phyloP scores from a whole-genome alignment of 2,888 invertebrate genomes.

The Hipparchia semele region DNA sequence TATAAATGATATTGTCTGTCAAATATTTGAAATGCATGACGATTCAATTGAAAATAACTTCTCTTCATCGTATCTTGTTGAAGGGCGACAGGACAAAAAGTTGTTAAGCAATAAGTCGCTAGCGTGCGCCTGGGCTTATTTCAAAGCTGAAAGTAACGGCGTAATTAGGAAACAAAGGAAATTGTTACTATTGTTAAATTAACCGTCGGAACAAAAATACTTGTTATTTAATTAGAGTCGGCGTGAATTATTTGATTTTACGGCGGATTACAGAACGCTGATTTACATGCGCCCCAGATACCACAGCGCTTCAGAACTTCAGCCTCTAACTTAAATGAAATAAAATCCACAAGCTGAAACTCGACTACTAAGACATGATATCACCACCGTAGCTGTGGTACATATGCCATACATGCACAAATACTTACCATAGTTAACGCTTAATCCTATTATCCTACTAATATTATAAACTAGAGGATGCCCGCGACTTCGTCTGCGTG shows the following conservation, averaged over 20 bases:
- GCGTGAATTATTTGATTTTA: slow-evolving; percentile 21
- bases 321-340: neutral
- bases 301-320: neutral
- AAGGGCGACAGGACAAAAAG: neutral
- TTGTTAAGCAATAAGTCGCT: neutral
- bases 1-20: too few relatives aligned
- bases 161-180: slow-evolving; percentile 20
- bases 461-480: too few relatives aligned
- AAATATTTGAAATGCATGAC: too few relatives aligned
- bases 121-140: neutral
- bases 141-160: neutral
- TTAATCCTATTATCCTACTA: too few relatives aligned
- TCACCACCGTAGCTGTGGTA: too few relatives aligned
- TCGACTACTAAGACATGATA: neutral
- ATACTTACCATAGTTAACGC: too few relatives aligned
- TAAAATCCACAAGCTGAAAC: neutral
- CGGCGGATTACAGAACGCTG: slow-evolving; percentile 11
- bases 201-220: slow-evolving; percentile 22
- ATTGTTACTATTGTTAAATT: slow-evolving; percentile 22
- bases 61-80: neutral
- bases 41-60: neutral
- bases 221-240: slow-evolving; percentile 19
- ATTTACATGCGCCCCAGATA: slow-evolving; percentile 13
- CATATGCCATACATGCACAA: too few relatives aligned
- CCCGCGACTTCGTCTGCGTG: too few relatives aligned